Conservation (phyloP, 2,797 vertebrate species). For the Myotis planiceps region DNA sequence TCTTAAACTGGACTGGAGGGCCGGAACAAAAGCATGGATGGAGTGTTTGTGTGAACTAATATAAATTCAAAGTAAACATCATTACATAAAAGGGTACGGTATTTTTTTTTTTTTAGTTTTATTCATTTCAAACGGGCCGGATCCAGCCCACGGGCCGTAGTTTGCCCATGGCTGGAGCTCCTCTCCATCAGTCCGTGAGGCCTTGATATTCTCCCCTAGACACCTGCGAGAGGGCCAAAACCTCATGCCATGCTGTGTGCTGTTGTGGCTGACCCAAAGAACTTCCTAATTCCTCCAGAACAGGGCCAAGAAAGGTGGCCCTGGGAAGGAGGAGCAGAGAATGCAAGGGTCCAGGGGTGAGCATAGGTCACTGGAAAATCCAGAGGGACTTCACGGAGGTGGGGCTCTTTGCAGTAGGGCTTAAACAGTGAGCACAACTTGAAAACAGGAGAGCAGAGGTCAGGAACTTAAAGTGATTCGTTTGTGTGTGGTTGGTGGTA, state of each 20-base stretch:
- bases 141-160: no score
- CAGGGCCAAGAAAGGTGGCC: not conserved
- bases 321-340: not conserved
- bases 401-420: not conserved
- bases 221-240: not conserved
- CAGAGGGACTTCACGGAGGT: not conserved
- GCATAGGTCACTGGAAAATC: not conserved
- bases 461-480: not conserved
- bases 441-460: not conserved
- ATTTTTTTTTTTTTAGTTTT: no score
- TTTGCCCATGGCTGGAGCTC: no score
- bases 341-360: not conserved
- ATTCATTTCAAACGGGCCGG: no score
- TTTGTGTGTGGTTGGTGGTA: not conserved
- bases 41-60: no score
- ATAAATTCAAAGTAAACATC: no score
- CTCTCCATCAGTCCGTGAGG: not conserved
- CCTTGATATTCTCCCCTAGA: not conserved
- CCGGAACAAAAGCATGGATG: no score
- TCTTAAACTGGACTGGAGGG: no score
- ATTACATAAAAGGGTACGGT: no score
- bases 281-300: not conserved
- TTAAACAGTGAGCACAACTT: not conserved
- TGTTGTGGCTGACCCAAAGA: not conserved
- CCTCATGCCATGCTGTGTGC: rapidly evolving